phyloP scores from a whole-genome alignment of 2,113 vertebrate genomes.

The Hucho hucho region DNA sequence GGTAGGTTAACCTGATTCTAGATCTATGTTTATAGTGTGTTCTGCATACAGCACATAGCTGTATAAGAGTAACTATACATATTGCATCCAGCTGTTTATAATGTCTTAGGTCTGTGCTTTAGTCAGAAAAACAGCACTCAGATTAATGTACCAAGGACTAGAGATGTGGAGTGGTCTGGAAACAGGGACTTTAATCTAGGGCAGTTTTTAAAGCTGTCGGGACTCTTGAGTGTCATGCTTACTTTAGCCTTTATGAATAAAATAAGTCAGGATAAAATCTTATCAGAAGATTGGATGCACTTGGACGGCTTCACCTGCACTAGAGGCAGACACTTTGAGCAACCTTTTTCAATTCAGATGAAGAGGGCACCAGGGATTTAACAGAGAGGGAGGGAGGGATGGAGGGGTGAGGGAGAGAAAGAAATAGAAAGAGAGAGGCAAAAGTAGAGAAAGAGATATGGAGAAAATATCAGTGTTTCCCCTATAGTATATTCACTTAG shows the following conservation, averaged over 20 bases:
- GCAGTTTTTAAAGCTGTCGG: background rate
- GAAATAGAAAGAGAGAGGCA: too few species aligned
- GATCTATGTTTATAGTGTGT: too few species aligned
- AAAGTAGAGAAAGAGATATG: too few species aligned
- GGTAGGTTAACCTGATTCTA: too few species aligned
- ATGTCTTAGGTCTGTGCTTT: background rate
- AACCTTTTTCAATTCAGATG: background rate
- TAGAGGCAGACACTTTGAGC: background rate
- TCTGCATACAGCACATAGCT: too few species aligned
- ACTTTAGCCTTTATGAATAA: background rate
- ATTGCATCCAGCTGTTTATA: background rate
- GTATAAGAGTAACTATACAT: background rate
- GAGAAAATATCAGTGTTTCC: background rate
- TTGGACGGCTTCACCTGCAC: background rate
- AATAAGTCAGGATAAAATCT: constrained; percentile 1
- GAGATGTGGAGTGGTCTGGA: background rate
- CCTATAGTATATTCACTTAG: too few species aligned
- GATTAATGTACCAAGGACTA: background rate
- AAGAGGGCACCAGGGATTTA: background rate
- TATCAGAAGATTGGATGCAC: constrained; percentile 1
- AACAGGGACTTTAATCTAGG: background rate
- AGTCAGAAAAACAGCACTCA: background rate
- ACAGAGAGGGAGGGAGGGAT: background rate
- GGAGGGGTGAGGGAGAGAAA: too few species aligned
- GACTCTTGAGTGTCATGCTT: background rate